These are phyloP conservation scores for Druon quercuslanigerum DNA, from an alignment of 1,140 invertebrate genomes.

Conservation along the genomic window DNA sequence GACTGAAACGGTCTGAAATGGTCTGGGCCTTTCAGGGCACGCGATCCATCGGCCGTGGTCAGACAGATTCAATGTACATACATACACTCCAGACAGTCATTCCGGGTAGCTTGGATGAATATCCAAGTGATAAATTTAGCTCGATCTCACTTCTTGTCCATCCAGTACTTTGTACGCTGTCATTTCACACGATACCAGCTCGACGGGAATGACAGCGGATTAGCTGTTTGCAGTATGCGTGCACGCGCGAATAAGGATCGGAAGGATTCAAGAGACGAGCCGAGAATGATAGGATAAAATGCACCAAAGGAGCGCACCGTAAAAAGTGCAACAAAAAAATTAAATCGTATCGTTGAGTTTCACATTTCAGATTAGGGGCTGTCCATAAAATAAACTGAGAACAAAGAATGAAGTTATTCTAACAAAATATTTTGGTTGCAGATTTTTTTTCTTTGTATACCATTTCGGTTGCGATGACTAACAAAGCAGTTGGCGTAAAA, in stretches of 20 bases:
- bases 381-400: no score
- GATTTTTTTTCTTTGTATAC: no score
- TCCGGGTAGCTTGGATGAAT: slow-evolving; percentile 14
- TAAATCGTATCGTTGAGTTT: no score
- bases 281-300: no score
- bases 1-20: neutral
- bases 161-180: slow-evolving; percentile 58
- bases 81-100: neutral
- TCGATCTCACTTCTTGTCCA: slow-evolving; percentile 34
- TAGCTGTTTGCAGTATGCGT: slow-evolving; percentile 52
- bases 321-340: no score
- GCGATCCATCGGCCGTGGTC: slow-evolving; percentile 8
- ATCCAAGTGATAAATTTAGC: slow-evolving; percentile 14
- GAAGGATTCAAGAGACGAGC: no score
- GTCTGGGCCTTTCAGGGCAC: slow-evolving; percentile 1
- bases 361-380: no score
- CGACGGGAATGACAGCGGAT: slow-evolving; percentile 60
- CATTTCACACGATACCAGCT: slow-evolving; percentile 54
- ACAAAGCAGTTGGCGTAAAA: no score
- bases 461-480: no score
- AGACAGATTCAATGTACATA: neutral
- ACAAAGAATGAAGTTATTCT: no score
- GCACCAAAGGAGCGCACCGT: no score
- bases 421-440: no score
- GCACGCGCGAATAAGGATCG: neutral